Conservation (phyloP, 2,797 vertebrate genomes). For the Iguana delicatissima region DNA sequence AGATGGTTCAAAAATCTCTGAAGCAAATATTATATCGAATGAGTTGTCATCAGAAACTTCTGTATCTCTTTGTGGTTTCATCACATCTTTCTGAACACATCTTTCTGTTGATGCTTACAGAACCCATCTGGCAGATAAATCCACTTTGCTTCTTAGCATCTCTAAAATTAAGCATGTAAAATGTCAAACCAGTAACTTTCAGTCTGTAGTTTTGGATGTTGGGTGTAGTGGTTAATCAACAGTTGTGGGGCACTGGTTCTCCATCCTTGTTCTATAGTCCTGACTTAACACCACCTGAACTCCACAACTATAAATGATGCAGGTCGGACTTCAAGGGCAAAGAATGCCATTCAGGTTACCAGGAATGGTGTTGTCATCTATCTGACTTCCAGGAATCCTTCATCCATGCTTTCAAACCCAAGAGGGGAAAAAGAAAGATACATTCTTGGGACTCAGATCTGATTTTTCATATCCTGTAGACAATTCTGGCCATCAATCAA, state of each 20-base stretch:
- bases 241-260: no score
- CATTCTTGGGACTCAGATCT: not conserved
- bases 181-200: not conserved
- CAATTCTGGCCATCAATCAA: not conserved
- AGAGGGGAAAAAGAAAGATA: not conserved
- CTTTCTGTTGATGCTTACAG: constrained; percentile 48
- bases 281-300: not conserved
- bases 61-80: constrained; percentile 32
- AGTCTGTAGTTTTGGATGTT: not conserved
- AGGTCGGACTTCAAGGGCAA: not conserved
- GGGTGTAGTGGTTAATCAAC: not conserved
- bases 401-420: not conserved
- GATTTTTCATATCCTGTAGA: not conserved
- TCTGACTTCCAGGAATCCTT: not conserved
- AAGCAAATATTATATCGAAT: constrained; percentile 8
- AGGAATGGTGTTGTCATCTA: not conserved
- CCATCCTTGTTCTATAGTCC: not conserved
- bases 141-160: not conserved
- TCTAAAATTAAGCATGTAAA: not conserved
- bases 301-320: not conserved
- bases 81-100: not conserved
- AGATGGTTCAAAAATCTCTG: constrained; percentile 41
- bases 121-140: constrained; percentile 50
- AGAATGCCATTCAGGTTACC: not conserved
- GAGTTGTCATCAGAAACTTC: constrained; percentile 6